phyloP scores from a whole-genome alignment of 2,888 invertebrate genomes.

The Dynastes tityus region DNA sequence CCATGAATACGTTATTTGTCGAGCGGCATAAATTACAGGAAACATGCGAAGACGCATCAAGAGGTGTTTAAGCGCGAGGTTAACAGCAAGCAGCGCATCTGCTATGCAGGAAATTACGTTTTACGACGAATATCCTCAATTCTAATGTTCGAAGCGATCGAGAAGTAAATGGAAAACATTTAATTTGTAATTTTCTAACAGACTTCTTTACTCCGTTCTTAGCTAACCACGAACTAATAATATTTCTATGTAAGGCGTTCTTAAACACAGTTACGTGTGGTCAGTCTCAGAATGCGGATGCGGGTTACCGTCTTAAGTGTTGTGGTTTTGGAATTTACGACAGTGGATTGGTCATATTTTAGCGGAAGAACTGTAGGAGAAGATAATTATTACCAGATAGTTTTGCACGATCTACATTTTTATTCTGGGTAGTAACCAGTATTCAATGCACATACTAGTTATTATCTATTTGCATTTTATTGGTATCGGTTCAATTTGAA shows the following conservation, averaged over 20 bases:
- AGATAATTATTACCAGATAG: background rate
- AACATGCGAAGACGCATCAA: conserved; percentile 8
- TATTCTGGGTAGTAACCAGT: background rate
- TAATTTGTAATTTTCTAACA: too few species aligned
- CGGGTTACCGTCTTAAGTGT: background rate
- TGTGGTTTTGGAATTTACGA: conserved; percentile 14
- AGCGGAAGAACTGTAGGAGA: conserved; percentile 1
- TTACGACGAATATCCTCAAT: background rate
- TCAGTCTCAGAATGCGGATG: conserved; percentile 14
- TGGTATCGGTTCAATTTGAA: background rate
- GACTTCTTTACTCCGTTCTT: background rate
- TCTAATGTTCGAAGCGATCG: too few species aligned
- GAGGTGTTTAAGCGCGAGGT: background rate
- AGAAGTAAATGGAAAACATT: too few species aligned
- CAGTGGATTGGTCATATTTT: conserved; percentile 9
- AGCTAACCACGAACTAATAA: background rate
- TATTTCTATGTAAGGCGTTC: background rate
- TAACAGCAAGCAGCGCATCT: background rate
- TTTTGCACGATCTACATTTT: too few species aligned
- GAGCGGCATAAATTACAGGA: conserved; percentile 1
- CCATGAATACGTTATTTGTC: background rate
- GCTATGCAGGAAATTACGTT: background rate
- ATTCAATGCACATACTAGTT: background rate
- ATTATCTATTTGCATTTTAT: background rate
- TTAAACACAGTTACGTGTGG: conserved; percentile 4